Percentiles rank a stretch among this genome's conserved stretches.
phyloP scores from a whole-genome alignment of 92 coral and sea anemone genomes.

The Porites evermanni region DNA sequence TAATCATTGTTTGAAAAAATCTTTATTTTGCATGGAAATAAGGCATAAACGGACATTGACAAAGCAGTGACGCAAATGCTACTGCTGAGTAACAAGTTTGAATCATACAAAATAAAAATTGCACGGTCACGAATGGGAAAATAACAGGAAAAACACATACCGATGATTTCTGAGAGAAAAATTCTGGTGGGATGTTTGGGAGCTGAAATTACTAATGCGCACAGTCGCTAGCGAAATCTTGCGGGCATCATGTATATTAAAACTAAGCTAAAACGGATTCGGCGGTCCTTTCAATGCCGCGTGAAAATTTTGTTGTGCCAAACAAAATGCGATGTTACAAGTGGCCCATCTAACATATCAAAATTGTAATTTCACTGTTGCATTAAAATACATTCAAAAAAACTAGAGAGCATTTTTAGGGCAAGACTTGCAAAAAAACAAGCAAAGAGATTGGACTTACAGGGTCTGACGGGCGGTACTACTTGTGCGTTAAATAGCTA shows the following conservation, averaged over 20 bases:
- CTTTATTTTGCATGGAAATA: constrained; percentile 4
- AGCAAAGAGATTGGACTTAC: neutral
- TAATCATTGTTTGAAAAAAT: constrained; percentile 30
- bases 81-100: neutral
- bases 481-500: too few species aligned
- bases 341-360: neutral
- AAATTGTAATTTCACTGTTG: neutral
- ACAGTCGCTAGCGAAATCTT: neutral
- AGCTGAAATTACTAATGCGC: neutral
- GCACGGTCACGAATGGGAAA: neutral
- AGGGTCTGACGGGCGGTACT: too few species aligned
- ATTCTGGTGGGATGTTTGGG: neutral
- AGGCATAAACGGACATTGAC: neutral
- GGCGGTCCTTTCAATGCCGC: neutral
- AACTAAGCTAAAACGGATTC: neutral
- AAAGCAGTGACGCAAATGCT: constrained; percentile 31
- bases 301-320: neutral
- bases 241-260: neutral
- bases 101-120: neutral
- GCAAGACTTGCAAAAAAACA: neutral
- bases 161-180: constrained; percentile 25
- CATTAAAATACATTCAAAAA: neutral
- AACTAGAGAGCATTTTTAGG: neutral
- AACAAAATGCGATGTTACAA: neutral
- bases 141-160: neutral